Evolutionary conservation across 2,797 vertebrate genomes (phyloP), one percentile per base, ranked within the genome.

Genomic region (Tenualosa thibaudeaui): DNA sequence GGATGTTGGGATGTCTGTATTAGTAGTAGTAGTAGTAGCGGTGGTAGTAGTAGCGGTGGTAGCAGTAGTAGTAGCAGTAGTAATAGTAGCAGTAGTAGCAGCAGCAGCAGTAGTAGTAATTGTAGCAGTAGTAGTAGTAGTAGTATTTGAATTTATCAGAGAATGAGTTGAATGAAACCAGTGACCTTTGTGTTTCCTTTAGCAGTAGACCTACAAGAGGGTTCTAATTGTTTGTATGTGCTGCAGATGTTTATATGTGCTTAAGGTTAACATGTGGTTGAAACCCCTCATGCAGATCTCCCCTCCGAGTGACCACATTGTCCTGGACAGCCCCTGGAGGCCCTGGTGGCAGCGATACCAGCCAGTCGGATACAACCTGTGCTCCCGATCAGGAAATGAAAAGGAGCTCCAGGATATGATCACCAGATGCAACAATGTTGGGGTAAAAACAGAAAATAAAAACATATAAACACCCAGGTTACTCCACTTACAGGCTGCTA

Each of bases 311-410:
- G 98, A 99, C 84, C 96, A 97, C 87, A 89, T 96, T 81, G 7
- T 96, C 0, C 0, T 99, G 51, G 83, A 87, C 88, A 90, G 68
- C 10, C 97, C 97, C 46, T 94, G 83, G 89, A 95, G 95, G n/a
- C 96, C 98, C 0, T 99, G 97, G 98, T 99, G 95, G 95, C 95
- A 99, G 89, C 95, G 98, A 87, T 99, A 99, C 89, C 98, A 99
- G 87, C 98, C 98, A 43, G 78, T 97, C 88, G 93, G 98, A 92
- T 99, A 98, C 92, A 97, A 97, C 13, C 90, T 98, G 3, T 99
- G 97, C 88, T 95, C 97, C 46, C 94, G 97, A 85, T 99, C 98
- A 88, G 98, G 98, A 89, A 96, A 88, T 84, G 97, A 98, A 91
- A 58, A 87, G 0, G 96, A 98, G 85, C 95, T 99, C 87, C 95